Evolutionary conservation across 37 sponge, comb jelly and placozoan genomes (phyloP).

Genomic region (Diacarnus erythraeanus): DNA sequence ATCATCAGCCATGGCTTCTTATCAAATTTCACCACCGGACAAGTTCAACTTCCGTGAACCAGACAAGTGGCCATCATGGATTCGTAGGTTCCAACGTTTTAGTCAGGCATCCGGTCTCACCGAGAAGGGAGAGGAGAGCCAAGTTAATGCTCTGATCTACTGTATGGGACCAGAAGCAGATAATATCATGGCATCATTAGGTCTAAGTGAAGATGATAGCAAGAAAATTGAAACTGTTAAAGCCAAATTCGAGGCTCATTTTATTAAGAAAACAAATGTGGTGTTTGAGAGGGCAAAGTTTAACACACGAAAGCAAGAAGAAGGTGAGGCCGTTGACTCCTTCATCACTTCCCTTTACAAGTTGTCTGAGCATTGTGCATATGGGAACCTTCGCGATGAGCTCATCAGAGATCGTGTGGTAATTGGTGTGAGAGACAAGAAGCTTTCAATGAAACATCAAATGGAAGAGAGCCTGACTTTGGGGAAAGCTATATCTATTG

Average conservation of each 20-base stretch:
- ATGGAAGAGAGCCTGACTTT: constrained; percentile 13
- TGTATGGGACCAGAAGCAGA: constrained; percentile 47
- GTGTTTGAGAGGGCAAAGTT: constrained; percentile 14
- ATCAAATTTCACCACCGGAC: constrained; percentile 44
- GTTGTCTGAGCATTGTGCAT: constrained; percentile 41
- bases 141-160: constrained; percentile 43
- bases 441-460: constrained; percentile 40
- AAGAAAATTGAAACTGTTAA: constrained; percentile 30
- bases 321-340: constrained; percentile 38
- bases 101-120: constrained; percentile 27
- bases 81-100: constrained; percentile 36
- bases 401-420: constrained; percentile 51
- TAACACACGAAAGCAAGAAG: constrained; percentile 38
- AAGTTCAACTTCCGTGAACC: constrained; percentile 36
- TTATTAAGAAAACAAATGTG: constrained; percentile 34
- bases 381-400: constrained; percentile 34
- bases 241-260: constrained; percentile 34
- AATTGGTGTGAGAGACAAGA: constrained; percentile 28
- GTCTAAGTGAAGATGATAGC: constrained; percentile 19
- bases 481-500: constrained; percentile 31
- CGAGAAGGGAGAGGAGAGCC: constrained; percentile 22
- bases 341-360: constrained; percentile 43
- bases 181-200: constrained; percentile 37
- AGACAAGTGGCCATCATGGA: constrained; percentile 58
- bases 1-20: not conserved